Conservation (phyloP, 2,888 invertebrate species). For the Agriopis marginaria region DNA sequence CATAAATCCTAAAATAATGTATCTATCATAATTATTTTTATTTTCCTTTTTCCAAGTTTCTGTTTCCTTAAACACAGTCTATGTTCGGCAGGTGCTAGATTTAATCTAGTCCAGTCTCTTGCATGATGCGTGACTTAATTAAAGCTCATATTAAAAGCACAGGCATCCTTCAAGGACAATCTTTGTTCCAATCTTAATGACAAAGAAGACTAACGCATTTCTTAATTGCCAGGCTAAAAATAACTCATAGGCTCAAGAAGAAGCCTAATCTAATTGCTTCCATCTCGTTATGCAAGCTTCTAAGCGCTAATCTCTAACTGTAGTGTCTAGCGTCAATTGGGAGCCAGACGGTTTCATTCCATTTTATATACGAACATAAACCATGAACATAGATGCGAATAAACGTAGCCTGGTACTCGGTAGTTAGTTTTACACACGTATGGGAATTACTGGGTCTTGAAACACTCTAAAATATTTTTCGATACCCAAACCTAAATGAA, state of each 20-base stretch:
- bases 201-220: conserved; percentile 40
- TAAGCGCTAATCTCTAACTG: conserved; percentile 54
- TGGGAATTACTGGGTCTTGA: neutral
- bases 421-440: neutral
- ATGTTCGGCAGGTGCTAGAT: conserved; percentile 20
- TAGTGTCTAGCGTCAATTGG: conserved; percentile 68
- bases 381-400: conserved; percentile 1
- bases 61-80: neutral
- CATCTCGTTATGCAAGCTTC: conserved; percentile 58
- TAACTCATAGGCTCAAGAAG: conserved; percentile 52
- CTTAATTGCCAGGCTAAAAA: conserved; percentile 55
- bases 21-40: neutral
- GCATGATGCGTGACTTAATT: conserved; percentile 23
- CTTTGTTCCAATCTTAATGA: conserved; percentile 45
- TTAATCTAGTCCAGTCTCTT: conserved; percentile 1
- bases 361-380: conserved; percentile 23
- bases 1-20: no score
- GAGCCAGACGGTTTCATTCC: conserved; percentile 72
- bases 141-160: conserved; percentile 17
- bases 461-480: no score
- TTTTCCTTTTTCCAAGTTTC: neutral
- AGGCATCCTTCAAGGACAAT: conserved; percentile 40
- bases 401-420: neutral
- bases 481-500: no score
- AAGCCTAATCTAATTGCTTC: conserved; percentile 59